These are phyloP conservation scores for Psittacara wagleri DNA, from an alignment of 2,113 vertebrate genomes.

Conservation along the genomic window DNA sequence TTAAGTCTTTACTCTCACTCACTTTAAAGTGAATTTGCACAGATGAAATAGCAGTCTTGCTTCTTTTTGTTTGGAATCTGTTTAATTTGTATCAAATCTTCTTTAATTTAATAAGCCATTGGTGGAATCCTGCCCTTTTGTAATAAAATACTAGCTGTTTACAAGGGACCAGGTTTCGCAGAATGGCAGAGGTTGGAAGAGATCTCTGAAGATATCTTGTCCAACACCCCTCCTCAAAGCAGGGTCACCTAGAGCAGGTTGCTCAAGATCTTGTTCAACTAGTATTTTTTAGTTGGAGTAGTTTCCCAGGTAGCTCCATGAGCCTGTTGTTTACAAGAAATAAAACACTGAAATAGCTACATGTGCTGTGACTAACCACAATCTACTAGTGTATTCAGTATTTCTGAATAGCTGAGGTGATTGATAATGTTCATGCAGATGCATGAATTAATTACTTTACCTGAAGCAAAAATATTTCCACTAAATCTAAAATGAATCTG, in stretches of 20 bases:
- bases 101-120: background rate
- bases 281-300: background rate
- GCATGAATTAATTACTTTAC: conserved; percentile 52
- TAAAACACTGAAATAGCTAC: background rate
- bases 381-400: background rate
- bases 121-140: background rate
- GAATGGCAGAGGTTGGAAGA: background rate
- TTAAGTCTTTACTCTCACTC: background rate
- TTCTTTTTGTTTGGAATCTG: background rate
- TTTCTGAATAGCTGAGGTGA: background rate
- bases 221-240: background rate
- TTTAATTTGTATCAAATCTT: background rate
- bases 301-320: background rate
- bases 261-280: background rate
- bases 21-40: background rate
- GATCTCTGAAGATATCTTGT: background rate
- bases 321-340: background rate
- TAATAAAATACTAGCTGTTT: background rate
- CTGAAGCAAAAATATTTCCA: conserved; percentile 85
- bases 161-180: background rate
- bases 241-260: background rate
- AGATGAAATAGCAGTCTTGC: background rate
- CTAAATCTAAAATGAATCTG: conserved; percentile 82
- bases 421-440: background rate
- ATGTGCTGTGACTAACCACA: background rate